phyloP scores from a whole-genome alignment of 1,140 invertebrate genomes.

The Wasmannia auropunctata region DNA sequence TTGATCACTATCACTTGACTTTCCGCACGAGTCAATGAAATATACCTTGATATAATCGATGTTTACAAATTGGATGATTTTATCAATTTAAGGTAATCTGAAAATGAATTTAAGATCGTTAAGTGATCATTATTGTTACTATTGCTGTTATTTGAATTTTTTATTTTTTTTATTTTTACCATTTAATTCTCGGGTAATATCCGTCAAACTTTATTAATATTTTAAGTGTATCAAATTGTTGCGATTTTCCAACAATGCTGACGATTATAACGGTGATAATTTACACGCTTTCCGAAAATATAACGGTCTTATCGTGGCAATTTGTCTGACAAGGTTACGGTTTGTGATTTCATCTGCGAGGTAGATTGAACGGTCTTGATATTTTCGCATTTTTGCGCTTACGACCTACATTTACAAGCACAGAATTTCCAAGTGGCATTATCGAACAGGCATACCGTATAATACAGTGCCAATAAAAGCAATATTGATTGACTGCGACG shows the following conservation, averaged over 20 bases:
- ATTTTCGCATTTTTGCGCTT: background rate
- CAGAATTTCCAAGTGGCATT: slow-evolving; percentile 11
- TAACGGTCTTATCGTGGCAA: background rate
- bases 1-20: background rate
- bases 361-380: background rate
- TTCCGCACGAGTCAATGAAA: background rate
- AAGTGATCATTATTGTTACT: background rate
- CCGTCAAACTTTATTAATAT: background rate
- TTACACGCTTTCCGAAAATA: background rate
- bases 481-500: slow-evolving; percentile 22
- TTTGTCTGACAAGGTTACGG: background rate
- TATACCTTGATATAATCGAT: background rate
- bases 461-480: slow-evolving; percentile 60
- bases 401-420: background rate
- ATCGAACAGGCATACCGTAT: background rate
- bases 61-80: background rate
- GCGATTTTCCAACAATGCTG: background rate
- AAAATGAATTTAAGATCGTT: background rate
- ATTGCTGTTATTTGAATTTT: slow-evolving; percentile 1
- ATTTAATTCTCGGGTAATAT: background rate
- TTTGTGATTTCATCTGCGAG: background rate
- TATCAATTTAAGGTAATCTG: background rate
- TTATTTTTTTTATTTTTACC: background rate
- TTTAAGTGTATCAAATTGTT: background rate
- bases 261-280: background rate